Percentiles rank a stretch among this genome's conserved stretches.
phyloP scores from a whole-genome alignment of 2,888 invertebrate species.

The Lochmaea crataegi region DNA sequence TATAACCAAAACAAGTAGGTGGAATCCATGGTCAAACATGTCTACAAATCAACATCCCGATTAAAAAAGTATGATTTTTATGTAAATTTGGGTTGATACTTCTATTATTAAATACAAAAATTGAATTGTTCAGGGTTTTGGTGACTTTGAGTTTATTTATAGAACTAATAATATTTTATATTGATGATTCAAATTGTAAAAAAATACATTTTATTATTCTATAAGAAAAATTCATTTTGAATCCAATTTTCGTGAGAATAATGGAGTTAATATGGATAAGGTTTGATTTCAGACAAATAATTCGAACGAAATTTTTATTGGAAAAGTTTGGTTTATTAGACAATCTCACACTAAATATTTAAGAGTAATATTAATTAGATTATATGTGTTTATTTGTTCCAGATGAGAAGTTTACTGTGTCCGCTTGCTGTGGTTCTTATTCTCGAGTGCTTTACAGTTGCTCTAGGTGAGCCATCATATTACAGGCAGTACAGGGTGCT shows the following conservation, averaged over 20 bases:
- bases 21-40: neutral
- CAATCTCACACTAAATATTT: too few species aligned
- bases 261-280: too few species aligned
- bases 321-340: too few species aligned
- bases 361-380: too few species aligned
- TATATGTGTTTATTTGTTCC: conserved; percentile 24
- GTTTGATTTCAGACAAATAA: too few species aligned
- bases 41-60: neutral
- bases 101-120: too few species aligned
- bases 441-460: conserved; percentile 35
- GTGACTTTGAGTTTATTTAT: neutral
- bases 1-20: neutral
- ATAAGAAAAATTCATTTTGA: too few species aligned
- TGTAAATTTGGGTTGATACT: neutral
- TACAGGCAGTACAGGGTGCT: conserved; percentile 51
- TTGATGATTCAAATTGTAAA: too few species aligned
- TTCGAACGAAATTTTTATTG: too few species aligned
- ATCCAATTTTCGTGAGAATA: too few species aligned
- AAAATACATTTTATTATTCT: neutral
- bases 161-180: neutral
- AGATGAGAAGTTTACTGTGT: conserved; percentile 46
- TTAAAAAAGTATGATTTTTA: neutral
- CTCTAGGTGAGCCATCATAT: conserved; percentile 55
- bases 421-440: conserved; percentile 33
- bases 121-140: neutral